Evolutionary conservation across 92 coral and sea anemone genomes (phyloP).

Genomic region (Galaxea fascicularis): DNA sequence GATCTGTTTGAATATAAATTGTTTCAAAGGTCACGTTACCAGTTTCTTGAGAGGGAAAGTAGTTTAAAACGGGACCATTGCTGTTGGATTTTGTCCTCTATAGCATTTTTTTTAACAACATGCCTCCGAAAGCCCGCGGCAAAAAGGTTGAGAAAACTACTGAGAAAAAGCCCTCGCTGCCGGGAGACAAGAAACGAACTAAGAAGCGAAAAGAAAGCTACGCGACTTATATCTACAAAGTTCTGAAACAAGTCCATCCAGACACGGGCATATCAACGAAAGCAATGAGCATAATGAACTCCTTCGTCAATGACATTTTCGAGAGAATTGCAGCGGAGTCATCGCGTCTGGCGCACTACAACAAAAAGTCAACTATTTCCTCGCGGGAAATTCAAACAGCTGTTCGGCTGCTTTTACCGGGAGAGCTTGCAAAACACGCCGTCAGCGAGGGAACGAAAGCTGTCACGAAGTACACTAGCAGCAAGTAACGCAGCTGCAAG

Average conservation of each 20-base stretch:
- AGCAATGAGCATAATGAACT: constrained; percentile 72
- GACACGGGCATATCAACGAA: constrained; percentile 65
- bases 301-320: constrained; percentile 70
- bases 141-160: constrained; percentile 25
- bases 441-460: constrained; percentile 63
- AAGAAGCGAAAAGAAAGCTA: constrained; percentile 61
- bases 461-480: constrained; percentile 57
- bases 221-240: constrained; percentile 57
- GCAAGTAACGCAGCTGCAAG: neutral
- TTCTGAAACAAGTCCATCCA: constrained; percentile 67
- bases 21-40: too few relatives aligned
- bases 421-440: constrained; percentile 62
- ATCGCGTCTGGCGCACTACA: constrained; percentile 50
- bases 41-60: neutral
- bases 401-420: constrained; percentile 55
- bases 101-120: neutral
- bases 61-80: too few relatives aligned
- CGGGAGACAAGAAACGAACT: constrained; percentile 37
- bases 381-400: constrained; percentile 66
- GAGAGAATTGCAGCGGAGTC: constrained; percentile 57
- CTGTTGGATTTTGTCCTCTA: too few relatives aligned
- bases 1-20: neutral
- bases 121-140: constrained; percentile 35
- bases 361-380: constrained; percentile 56
- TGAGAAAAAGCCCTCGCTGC: constrained; percentile 19